These are phyloP conservation scores for Erythrocercus mccallii DNA, from an alignment of 2,113 vertebrate genomes.

Conservation along the genomic window DNA sequence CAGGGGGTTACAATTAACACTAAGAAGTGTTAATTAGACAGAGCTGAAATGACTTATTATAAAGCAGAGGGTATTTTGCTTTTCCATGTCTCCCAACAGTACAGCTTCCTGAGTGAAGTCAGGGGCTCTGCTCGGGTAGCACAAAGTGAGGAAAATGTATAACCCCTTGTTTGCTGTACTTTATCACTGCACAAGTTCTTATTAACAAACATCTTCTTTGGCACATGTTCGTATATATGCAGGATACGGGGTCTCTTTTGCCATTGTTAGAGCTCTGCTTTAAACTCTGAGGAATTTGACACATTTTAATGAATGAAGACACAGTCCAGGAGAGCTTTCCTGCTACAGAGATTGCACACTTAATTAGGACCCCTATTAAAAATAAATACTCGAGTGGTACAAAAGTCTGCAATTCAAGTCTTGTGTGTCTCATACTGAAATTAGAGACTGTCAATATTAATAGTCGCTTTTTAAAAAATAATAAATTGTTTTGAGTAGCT, in stretches of 20 bases:
- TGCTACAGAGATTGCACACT: conserved; percentile 30
- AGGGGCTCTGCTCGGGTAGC: not conserved
- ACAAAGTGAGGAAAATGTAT: conserved; percentile 11
- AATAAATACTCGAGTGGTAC: conserved; percentile 33
- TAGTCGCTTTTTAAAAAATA: not conserved
- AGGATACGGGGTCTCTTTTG: conserved; percentile 18
- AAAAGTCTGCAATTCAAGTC: not conserved
- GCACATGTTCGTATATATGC: not conserved
- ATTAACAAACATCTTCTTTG: conserved; percentile 14
- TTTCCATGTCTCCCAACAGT: conserved; percentile 36
- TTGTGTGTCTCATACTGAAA: not conserved
- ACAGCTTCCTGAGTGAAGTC: conserved; percentile 29
- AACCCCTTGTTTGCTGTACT: conserved; percentile 26
- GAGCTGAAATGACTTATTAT: conserved; percentile 51
- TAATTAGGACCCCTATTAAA: conserved; percentile 64
- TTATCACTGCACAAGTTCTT: not conserved
- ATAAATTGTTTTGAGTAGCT: not conserved
- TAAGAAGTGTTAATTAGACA: conserved; percentile 68
- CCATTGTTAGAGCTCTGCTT: conserved; percentile 39
- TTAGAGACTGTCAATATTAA: not conserved
- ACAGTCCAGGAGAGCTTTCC: conserved; percentile 59
- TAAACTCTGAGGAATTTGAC: conserved; percentile 62
- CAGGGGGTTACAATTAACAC: conserved; percentile 68
- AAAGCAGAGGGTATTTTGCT: conserved; percentile 44
- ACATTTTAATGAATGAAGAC: conserved; percentile 63